A percentile compares a stretch with the other conserved stretches of the same genome.
phyloP scores from a whole-genome alignment of 1,140 invertebrate genomes.

The Caenorhabditis briggsae region DNA sequence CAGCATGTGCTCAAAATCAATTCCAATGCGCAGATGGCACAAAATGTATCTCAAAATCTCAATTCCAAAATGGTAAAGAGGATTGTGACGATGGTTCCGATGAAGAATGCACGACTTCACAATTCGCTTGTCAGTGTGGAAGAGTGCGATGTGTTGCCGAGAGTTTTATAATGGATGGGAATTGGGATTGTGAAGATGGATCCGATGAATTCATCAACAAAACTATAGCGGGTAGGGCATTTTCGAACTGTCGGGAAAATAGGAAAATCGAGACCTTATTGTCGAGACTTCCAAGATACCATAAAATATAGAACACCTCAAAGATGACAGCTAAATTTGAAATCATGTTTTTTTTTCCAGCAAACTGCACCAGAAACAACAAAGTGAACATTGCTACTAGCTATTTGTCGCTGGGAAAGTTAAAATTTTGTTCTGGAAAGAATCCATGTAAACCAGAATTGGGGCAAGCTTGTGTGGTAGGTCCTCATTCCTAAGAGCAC shows the following conservation, averaged over 20 bases:
- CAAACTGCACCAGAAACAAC: conserved; percentile 9
- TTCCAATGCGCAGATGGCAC: conserved; percentile 66
- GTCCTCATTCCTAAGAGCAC: background rate
- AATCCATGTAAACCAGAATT: conserved; percentile 66
- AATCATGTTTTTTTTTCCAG: no score
- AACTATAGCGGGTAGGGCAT: conserved; percentile 49
- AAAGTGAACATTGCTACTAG: conserved; percentile 39
- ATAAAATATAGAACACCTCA: no score
- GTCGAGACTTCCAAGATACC: no score
- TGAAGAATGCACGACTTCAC: conserved; percentile 69
- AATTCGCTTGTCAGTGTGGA: conserved; percentile 76
- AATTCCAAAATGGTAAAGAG: conserved; percentile 67
- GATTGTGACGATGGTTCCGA: conserved; percentile 67
- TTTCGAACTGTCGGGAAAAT: background rate
- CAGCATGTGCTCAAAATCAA: conserved; percentile 68
- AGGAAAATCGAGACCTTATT: no score
- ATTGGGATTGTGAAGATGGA: conserved; percentile 71
- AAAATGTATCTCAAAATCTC: conserved; percentile 51
- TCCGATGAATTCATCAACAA: conserved; percentile 71
- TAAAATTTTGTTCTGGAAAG: conserved; percentile 59
- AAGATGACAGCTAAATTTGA: no score
- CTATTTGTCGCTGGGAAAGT: conserved; percentile 23
- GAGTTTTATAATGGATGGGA: conserved; percentile 68
- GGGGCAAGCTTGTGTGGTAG: conserved; percentile 75
- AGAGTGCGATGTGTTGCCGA: conserved; percentile 69